Evolutionary conservation across 2,797 vertebrate species (phyloP).

Genomic region (Acrossocheilus wenchowensis): DNA sequence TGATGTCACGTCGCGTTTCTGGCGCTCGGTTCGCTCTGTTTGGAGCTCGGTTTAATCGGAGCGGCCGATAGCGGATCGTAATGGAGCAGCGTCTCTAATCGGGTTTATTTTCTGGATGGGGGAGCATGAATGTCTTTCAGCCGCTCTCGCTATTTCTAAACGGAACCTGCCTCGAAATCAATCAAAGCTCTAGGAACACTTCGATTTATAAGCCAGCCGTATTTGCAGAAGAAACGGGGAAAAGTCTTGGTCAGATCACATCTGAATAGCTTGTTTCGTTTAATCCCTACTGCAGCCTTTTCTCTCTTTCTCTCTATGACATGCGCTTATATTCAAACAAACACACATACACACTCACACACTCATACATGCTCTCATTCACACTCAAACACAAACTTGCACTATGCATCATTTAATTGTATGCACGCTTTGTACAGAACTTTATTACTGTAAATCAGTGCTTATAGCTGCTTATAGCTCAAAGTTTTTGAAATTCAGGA

Average conservation of each 20-base stretch:
- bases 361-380: background rate
- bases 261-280: constrained; percentile 45
- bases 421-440: background rate
- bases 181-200: constrained; percentile 56
- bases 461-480: background rate
- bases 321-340: constrained; percentile 9
- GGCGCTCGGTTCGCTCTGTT: constrained; percentile 47
- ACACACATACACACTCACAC: too few species aligned
- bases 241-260: constrained; percentile 39
- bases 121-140: constrained; percentile 76
- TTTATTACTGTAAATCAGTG: background rate
- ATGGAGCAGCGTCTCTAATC: constrained; percentile 70
- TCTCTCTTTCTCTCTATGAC: constrained; percentile 36
- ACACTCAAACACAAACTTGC: background rate
- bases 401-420: background rate
- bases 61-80: constrained; percentile 61
- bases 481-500: background rate
- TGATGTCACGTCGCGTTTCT: constrained; percentile 47
- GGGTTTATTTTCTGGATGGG: constrained; percentile 83
- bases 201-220: constrained; percentile 51
- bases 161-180: constrained; percentile 58
- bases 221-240: constrained; percentile 35
- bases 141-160: constrained; percentile 73
- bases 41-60: constrained; percentile 51
- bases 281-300: constrained; percentile 37